Conservation (phyloP, 2,888 invertebrate species). For the Drosophila affinis region DNA sequence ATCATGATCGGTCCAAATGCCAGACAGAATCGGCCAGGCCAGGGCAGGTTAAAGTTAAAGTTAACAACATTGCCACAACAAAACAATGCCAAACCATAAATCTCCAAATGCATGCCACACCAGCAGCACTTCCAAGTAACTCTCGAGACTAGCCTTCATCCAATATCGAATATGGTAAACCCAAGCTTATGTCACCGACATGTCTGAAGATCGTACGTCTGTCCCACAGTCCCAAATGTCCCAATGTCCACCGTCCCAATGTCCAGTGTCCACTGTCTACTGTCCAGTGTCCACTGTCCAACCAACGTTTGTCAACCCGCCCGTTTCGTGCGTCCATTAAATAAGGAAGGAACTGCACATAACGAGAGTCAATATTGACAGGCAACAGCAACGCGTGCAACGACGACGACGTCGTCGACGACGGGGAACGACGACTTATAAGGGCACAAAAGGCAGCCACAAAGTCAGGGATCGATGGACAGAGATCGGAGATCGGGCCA, state of each 20-base stretch:
- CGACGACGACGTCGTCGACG: constrained; percentile 38
- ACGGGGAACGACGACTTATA: constrained; percentile 64
- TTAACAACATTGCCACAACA: constrained; percentile 66
- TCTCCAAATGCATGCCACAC: constrained; percentile 78
- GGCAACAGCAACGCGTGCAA: constrained; percentile 76
- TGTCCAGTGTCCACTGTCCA: constrained; percentile 26
- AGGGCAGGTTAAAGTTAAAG: constrained; percentile 48
- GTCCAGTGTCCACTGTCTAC: constrained; percentile 15
- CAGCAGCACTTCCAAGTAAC: constrained; percentile 75
- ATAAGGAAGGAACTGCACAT: constrained; percentile 78
- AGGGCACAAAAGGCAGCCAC: constrained; percentile 62
- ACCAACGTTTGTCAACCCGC: constrained; percentile 41
- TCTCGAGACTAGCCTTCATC: constrained; percentile 75
- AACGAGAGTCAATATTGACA: constrained; percentile 80
- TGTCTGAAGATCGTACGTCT: constrained; percentile 60
- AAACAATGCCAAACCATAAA: constrained; percentile 77
- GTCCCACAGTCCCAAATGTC: constrained; percentile 30
- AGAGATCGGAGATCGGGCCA: constrained; percentile 41
- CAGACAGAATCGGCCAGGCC: constrained; percentile 36
- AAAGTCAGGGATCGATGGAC: constrained; percentile 46
- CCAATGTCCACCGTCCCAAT: constrained; percentile 25
- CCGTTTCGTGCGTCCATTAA: constrained; percentile 73
- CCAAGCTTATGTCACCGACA: constrained; percentile 78
- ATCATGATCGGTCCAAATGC: constrained; percentile 65
- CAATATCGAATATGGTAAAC: constrained; percentile 71